These are phyloP conservation scores for Oriolus oriolus DNA, from an alignment of 2,113 vertebrate genomes.

Conservation along the genomic window DNA sequence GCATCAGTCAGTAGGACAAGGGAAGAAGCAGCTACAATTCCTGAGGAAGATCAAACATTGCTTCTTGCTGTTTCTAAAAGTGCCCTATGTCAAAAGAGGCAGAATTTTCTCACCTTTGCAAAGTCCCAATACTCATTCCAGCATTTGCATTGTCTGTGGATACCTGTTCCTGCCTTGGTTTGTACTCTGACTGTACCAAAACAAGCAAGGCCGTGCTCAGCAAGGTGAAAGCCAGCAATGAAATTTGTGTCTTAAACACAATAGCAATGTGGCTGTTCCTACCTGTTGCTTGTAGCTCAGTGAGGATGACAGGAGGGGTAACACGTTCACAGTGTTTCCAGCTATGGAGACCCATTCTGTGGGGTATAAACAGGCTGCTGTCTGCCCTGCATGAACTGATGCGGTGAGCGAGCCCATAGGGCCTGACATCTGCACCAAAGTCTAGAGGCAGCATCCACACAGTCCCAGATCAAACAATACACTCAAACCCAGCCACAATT, in stretches of 20 bases:
- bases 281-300: background rate
- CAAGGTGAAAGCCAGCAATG: background rate
- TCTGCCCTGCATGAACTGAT: too few relatives aligned
- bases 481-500: background rate
- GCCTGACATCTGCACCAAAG: background rate
- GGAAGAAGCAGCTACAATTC: background rate
- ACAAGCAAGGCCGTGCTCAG: background rate
- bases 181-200: background rate
- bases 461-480: background rate
- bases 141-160: background rate
- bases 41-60: background rate
- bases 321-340: background rate
- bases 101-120: background rate
- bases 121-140: background rate
- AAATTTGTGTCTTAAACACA: background rate
- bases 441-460: accelerated
- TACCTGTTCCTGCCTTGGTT: background rate
- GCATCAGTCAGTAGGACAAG: background rate
- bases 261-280: accelerated
- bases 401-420: accelerated
- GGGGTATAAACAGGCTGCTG: background rate
- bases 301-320: background rate
- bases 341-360: background rate
- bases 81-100: background rate
- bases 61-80: background rate